Percentiles rank a stretch among this genome's conserved stretches.
These are phyloP conservation scores for Edolisoma coerulescens DNA, from an alignment of 2,113 vertebrate genomes.

Conservation along the genomic window DNA sequence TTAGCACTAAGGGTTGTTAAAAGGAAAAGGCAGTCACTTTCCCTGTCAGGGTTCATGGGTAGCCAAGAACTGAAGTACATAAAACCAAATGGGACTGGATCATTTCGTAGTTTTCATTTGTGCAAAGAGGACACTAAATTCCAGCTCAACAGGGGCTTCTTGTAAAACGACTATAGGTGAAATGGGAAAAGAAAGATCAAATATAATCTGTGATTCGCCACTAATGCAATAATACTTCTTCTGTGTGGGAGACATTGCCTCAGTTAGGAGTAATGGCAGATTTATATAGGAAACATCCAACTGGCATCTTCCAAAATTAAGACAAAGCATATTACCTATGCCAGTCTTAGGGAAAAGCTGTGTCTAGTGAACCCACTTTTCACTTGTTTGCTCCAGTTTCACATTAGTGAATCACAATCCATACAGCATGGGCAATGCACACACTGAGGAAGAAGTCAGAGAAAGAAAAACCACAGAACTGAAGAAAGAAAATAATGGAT, in stretches of 20 bases:
- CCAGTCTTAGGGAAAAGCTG: neutral
- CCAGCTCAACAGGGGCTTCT: neutral
- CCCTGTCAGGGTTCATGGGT: too few relatives aligned
- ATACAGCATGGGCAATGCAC: accelerated
- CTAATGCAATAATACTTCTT: neutral
- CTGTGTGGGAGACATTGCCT: neutral
- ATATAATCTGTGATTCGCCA: neutral
- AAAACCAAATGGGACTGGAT: neutral
- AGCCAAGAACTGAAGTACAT: neutral
- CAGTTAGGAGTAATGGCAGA: neutral
- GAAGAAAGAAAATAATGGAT: neutral
- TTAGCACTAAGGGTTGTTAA: neutral
- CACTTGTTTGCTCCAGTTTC: neutral
- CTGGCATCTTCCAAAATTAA: neutral
- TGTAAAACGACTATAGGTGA: neutral
- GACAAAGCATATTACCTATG: neutral
- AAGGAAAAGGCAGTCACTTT: neutral
- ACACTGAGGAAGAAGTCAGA: neutral
- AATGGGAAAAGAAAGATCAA: neutral
- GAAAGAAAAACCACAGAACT: neutral
- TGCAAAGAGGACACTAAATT: neutral
- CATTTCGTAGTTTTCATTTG: neutral
- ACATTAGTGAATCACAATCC: neutral
- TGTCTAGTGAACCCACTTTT: neutral
- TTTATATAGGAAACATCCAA: neutral